Base-by-base conservation (phyloP, 2,113 vertebrate genomes). In the Microtus pennsylvanicus region DNA sequence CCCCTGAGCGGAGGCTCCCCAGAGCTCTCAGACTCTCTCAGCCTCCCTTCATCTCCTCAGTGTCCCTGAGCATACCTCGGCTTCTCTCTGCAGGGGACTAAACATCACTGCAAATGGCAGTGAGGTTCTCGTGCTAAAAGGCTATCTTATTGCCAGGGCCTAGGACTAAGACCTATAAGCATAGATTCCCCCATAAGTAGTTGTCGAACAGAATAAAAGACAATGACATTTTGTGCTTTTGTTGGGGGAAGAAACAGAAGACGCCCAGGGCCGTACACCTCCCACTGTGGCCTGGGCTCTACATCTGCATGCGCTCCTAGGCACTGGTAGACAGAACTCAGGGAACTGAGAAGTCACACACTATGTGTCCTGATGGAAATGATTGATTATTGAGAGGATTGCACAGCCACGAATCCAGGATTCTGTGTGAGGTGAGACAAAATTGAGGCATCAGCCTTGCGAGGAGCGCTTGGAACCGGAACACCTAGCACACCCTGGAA, bases 261-360 rank as follows among this genome's bases (percentile, higher is more conserved):
- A 55, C 78, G 5, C 35, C 47, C 0, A 0, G 0, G 17, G 33
- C 28, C 12, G 0, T 2, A 5, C 8, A 28, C 65, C 61, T 22
- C 42, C 9, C 70, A 42, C n/a, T 45, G 11, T 8, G 35, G 45
- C 67, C 65, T 21, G 70, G 35, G 26, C 50, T 74, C 38, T 21
- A 19, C 30, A 21, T 30, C 16, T 10, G 21, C 7, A 0, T n/a
- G 11, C 24, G 6, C 55, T 38, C 69, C 58, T 10, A 5, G 45
- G n/a, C 12, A 10, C 55, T 5, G 1, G 13, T 35, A 38, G 33
- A n/a, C 47, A 85, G 47, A 80, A 45, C 72, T 24, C 0, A 0
- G 0, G 3, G 21, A 10, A 33, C 45, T 69, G 70, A 61, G 38
- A 35, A 9, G 45, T 47, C 85, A 70, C 17, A 28, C 87, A n/a